A percentile compares a stretch with the other conserved stretches of the same genome.
Conservation (phyloP, 2,888 invertebrate genomes). For the Eupelmus urozonus region DNA sequence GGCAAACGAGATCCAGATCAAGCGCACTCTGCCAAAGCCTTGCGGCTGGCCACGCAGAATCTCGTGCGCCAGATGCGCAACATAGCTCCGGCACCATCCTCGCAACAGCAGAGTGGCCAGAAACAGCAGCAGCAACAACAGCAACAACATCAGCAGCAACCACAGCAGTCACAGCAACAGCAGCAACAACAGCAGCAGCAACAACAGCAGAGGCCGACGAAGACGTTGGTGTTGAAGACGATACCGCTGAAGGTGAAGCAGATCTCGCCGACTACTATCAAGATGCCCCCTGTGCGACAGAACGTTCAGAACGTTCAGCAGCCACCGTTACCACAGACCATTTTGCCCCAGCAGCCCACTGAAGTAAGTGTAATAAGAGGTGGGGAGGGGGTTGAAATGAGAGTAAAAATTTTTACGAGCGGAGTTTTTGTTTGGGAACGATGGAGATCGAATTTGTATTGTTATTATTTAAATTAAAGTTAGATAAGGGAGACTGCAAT, state of each 20-base stretch:
- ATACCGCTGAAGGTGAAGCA: conserved; percentile 75
- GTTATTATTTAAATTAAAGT: too few relatives aligned
- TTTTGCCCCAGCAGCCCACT: conserved; percentile 72
- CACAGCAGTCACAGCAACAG: conserved; percentile 57
- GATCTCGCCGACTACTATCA: conserved; percentile 72
- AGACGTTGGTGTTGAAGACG: conserved; percentile 74
- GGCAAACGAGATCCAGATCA: conserved; percentile 49
- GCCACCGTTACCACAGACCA: conserved; percentile 49
- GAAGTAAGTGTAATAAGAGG: conserved; percentile 63
- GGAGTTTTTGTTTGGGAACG: too few relatives aligned
- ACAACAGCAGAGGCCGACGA: conserved; percentile 65
- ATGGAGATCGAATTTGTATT: too few relatives aligned
- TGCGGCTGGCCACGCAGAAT: conserved; percentile 71
- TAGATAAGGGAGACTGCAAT: too few relatives aligned
- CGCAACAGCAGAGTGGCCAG: conserved; percentile 61
- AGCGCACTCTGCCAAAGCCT: conserved; percentile 64
- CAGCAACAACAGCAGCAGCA: conserved; percentile 53
- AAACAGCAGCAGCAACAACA: conserved; percentile 55
- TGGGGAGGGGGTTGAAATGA: too few relatives aligned
- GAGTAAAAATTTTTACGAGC: too few relatives aligned
- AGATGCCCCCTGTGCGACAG: conserved; percentile 70
- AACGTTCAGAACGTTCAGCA: conserved; percentile 57
- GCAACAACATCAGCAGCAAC: conserved; percentile 54
- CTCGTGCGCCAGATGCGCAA: conserved; percentile 71
- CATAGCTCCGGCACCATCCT: conserved; percentile 67